Percentiles rank a stretch among this genome's conserved stretches.
These are phyloP conservation scores for Eueides isabella DNA, from an alignment of 1,140 invertebrate species.

Conservation along the genomic window DNA sequence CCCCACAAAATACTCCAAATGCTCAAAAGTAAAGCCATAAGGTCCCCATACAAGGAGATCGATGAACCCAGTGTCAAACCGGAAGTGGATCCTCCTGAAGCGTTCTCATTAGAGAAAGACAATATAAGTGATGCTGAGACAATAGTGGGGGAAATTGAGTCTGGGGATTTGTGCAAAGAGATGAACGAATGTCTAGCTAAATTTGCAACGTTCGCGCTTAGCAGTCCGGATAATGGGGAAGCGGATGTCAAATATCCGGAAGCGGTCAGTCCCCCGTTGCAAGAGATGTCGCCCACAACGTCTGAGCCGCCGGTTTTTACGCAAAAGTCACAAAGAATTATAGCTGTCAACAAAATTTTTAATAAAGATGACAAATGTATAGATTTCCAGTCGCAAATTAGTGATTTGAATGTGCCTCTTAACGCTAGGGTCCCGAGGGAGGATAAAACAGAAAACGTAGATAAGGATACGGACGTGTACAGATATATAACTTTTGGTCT, in stretches of 20 bases:
- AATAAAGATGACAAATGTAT: conserved; percentile 48
- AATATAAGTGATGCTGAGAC: conserved; percentile 70
- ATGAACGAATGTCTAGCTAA: conserved; percentile 74
- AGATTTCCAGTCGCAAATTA: conserved; percentile 47
- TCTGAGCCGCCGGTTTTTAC: conserved; percentile 63
- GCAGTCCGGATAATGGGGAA: conserved; percentile 48
- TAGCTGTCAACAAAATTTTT: conserved; percentile 64
- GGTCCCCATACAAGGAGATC: conserved; percentile 50
- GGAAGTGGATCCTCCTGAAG: conserved; percentile 68
- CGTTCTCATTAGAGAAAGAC: conserved; percentile 64
- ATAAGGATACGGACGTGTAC: conserved; percentile 57
- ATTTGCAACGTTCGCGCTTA: conserved; percentile 69
- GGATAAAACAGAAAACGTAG: conserved; percentile 35
- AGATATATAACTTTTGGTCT: conserved; percentile 71
- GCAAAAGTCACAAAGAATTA: conserved; percentile 58
- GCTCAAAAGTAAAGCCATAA: conserved; percentile 62
- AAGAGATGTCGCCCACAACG: conserved; percentile 71
- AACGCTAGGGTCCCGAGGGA: conserved; percentile 45
- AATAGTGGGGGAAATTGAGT: conserved; percentile 68
- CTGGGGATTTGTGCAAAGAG: conserved; percentile 62
- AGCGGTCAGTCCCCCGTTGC: conserved; percentile 50
- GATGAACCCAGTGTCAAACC: conserved; percentile 49
- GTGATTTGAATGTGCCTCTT: conserved; percentile 49
- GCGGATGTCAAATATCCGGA: conserved; percentile 29
- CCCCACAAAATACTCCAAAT: conserved; percentile 71